Conservation (phyloP, 2,113 vertebrate species). For the Centropus unirufus region DNA sequence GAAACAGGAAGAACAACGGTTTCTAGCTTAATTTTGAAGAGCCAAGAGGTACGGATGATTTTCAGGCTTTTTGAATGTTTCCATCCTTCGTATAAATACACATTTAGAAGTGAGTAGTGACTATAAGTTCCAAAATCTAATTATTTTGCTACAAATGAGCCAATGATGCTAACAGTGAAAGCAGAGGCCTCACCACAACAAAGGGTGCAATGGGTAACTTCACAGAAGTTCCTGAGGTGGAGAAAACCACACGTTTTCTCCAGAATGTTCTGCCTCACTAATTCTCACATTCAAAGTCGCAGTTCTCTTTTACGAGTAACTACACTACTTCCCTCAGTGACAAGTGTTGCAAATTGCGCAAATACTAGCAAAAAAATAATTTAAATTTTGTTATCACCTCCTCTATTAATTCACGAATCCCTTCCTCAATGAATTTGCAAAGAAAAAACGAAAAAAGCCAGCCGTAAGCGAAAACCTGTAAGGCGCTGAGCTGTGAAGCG, state of each 20-base stretch:
- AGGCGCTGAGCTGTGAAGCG: neutral
- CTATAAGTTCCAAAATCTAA: neutral
- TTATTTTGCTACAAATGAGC: neutral
- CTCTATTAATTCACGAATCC: slow-evolving; percentile 34
- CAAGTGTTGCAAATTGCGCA: slow-evolving; percentile 3
- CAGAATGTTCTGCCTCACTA: neutral
- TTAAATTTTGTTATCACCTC: slow-evolving; percentile 23
- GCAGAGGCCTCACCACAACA: neutral
- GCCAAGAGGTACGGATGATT: neutral
- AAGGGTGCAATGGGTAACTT: neutral
- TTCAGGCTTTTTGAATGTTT: neutral
- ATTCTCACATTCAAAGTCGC: neutral
- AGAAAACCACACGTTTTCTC: neutral
- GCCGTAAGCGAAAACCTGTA: neutral
- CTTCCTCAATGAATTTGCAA: neutral
- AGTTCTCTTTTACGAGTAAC: slow-evolving; percentile 1
- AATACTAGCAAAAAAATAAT: slow-evolving; percentile 1
- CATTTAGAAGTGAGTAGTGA: neutral
- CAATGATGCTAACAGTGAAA: neutral
- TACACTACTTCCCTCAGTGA: neutral
- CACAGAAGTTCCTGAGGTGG: neutral
- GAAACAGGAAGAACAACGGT: neutral
- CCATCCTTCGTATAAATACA: neutral
- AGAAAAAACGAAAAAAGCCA: neutral
- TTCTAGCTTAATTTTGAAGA: neutral